These are phyloP conservation scores for Epinephelus lanceolatus DNA, from an alignment of 2,113 vertebrate species.

Conservation along the genomic window DNA sequence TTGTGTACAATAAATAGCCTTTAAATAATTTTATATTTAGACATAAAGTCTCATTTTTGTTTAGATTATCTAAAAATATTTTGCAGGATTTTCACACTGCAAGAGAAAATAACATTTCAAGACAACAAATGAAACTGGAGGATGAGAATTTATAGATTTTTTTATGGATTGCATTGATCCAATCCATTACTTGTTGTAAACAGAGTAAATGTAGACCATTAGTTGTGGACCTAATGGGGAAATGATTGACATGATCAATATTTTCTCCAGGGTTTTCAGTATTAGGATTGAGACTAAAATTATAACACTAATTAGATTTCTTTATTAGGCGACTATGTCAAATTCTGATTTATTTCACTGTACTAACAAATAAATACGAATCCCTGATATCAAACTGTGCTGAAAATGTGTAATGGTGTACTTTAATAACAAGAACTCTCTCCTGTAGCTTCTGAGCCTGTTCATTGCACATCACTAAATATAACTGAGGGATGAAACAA, in stretches of 20 bases:
- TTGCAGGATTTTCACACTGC: background rate
- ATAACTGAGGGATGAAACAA: background rate
- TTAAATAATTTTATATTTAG: too few species aligned
- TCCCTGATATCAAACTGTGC: background rate
- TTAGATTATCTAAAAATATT: background rate
- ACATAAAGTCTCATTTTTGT: background rate
- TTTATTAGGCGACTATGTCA: background rate
- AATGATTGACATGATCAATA: slow-evolving; percentile 27
- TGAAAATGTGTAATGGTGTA: background rate
- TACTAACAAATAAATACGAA: background rate
- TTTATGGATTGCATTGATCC: background rate
- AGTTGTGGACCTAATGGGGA: slow-evolving; percentile 1
- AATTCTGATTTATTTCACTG: background rate
- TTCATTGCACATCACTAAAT: background rate
- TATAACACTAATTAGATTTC: background rate
- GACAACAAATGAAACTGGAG: background rate
- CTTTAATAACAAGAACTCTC: background rate
- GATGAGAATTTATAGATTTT: background rate
- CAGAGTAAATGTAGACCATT: background rate
- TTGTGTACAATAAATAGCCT: background rate
- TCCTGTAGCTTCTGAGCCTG: background rate
- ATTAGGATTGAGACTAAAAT: background rate
- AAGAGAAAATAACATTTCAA: background rate
- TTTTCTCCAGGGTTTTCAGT: background rate
- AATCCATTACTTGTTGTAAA: slow-evolving; percentile 11